phyloP scores from a whole-genome alignment of 1,140 invertebrate genomes.

The Diachasma alloeum region DNA sequence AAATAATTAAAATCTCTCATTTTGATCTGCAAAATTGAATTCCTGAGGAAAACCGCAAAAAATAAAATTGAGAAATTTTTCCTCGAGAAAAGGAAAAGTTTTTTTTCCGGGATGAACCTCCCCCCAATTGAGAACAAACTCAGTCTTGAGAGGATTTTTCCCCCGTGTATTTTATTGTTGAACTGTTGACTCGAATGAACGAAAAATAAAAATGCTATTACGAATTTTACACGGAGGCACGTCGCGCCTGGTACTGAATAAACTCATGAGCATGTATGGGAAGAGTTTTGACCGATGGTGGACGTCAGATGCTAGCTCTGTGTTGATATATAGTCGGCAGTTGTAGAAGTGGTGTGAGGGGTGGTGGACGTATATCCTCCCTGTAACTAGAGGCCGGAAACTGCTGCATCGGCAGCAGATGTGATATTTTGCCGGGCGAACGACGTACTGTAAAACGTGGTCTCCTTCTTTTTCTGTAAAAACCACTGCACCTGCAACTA shows the following conservation, averaged over 20 bases:
- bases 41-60: too few relatives aligned
- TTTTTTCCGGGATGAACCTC: too few relatives aligned
- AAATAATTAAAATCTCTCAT: too few relatives aligned
- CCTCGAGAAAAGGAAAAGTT: too few relatives aligned
- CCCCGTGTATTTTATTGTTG: neutral
- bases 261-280: slow-evolving; percentile 42
- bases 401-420: slow-evolving; percentile 74
- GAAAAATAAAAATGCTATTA: neutral
- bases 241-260: slow-evolving; percentile 49
- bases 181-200: neutral
- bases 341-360: slow-evolving; percentile 62
- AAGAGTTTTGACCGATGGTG: slow-evolving; percentile 43
- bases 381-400: slow-evolving; percentile 62
- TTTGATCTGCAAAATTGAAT: too few relatives aligned
- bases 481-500: slow-evolving; percentile 82
- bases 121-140: too few relatives aligned
- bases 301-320: slow-evolving; percentile 69
- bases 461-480: slow-evolving; percentile 70
- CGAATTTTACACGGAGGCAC: slow-evolving; percentile 49
- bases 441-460: slow-evolving; percentile 74
- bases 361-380: slow-evolving; percentile 62
- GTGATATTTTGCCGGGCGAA: slow-evolving; percentile 77
- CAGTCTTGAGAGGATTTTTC: too few relatives aligned
- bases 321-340: slow-evolving; percentile 67
- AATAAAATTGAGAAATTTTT: too few relatives aligned